Evolutionary conservation across 1,140 invertebrate genomes (phyloP), one percentile per base, ranked within the genome.

Genomic region (Olivierus martensii): DNA sequence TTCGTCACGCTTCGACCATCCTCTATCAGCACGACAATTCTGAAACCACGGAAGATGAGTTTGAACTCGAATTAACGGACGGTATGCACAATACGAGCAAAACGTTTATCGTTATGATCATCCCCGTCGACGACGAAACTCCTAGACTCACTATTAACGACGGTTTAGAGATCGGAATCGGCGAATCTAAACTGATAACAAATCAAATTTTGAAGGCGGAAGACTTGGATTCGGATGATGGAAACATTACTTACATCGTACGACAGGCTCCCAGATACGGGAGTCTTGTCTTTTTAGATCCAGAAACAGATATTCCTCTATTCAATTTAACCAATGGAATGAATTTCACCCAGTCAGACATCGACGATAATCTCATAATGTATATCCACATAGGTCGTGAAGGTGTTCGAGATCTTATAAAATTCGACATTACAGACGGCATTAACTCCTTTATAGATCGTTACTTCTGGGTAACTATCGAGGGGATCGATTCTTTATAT

Each of bases 341-440:
- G 52, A 71, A 68, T 47, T 72, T 72, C 50, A 69, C 69, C 10
- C 71, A 72, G 51, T 55, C 46, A 37, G 67, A 72, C 44, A 67
- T 72, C 44, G 67, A 72, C 47, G 57, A 64, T 15, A 53, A 60
- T 14, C 18, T 49, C 2, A 59, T 72, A 5, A 56, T 61, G n/a
- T 72, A 72, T 51, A 56, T 63, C n/a, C 69, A 72, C 55, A 65
- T 56, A 9, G 68, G 67, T 0, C 41, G 46, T 14, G 63, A 67
- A 54, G 66, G 67, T 1, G 66, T 65, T 19, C 52, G 68, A 17
- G 71, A 72, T 51, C 49, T 69, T 3, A 63, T 72, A 19, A 70
- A 70, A 53, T 67, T 72, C 60, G 70, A 71, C 53, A 61, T 72
- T 6, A 69, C 67, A 7, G 71, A 72, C 62, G 67, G 67, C 9